Evolutionary conservation across 2,888 invertebrate genomes (phyloP).

Genomic region (Nymphalis polychloros): DNA sequence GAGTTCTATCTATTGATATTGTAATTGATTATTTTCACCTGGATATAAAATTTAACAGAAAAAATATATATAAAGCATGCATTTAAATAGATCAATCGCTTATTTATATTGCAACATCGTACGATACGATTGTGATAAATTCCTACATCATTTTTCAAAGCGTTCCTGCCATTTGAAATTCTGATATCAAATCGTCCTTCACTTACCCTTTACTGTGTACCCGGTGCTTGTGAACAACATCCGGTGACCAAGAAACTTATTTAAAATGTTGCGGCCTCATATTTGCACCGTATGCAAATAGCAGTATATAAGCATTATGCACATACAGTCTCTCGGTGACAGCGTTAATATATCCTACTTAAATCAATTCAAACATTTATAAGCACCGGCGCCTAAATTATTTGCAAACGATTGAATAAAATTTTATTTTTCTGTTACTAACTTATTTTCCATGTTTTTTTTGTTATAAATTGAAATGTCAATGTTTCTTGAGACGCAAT

Average conservation of each 20-base stretch:
- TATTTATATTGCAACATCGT: slow-evolving; percentile 25
- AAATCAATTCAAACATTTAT: slow-evolving; percentile 29
- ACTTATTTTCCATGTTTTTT: background rate
- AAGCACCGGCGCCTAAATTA: slow-evolving; percentile 29
- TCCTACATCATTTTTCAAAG: slow-evolving; percentile 39
- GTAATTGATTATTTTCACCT: background rate
- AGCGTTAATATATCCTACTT: slow-evolving; percentile 14
- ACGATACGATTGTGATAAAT: slow-evolving; percentile 24
- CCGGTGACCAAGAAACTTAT: slow-evolving; percentile 52
- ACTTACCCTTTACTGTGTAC: slow-evolving; percentile 56
- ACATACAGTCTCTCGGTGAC: slow-evolving; percentile 28
- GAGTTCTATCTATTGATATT: background rate
- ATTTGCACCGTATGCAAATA: slow-evolving; percentile 38
- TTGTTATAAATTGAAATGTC: background rate
- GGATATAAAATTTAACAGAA: background rate
- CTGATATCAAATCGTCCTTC: slow-evolving; percentile 70
- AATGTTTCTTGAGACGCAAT: too few species aligned
- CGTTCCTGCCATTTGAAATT: slow-evolving; percentile 51
- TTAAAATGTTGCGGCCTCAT: slow-evolving; percentile 35
- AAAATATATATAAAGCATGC: background rate
- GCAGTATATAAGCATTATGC: slow-evolving; percentile 32
- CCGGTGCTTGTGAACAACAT: slow-evolving; percentile 57
- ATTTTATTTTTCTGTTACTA: slow-evolving; percentile 2
- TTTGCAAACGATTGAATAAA: slow-evolving; percentile 12
- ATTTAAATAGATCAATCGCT: slow-evolving; percentile 13